phyloP scores from a whole-genome alignment of 2,888 invertebrate genomes.

The Allolobophora icterica region DNA sequence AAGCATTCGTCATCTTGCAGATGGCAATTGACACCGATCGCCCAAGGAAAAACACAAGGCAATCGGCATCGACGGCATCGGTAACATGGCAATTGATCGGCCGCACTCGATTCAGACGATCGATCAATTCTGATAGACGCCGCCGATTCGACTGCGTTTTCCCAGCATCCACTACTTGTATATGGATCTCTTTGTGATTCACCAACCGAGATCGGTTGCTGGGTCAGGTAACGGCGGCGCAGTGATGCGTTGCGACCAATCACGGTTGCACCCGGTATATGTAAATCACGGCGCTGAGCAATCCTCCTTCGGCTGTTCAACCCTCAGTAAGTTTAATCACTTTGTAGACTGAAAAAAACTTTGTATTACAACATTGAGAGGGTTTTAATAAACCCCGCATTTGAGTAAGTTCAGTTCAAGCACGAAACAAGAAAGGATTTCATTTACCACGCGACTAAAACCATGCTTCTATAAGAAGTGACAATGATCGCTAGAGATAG shows the following conservation, averaged over 20 bases:
- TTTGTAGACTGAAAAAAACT: background rate
- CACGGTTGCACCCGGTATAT: background rate
- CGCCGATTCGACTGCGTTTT: background rate
- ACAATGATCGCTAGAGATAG: background rate
- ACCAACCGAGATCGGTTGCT: background rate
- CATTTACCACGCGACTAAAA: background rate
- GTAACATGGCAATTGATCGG: constrained; percentile 7
- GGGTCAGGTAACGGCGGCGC: background rate
- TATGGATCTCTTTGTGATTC: background rate
- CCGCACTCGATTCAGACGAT: background rate
- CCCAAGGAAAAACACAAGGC: background rate
- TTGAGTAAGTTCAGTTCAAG: background rate
- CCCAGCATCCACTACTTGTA: background rate
- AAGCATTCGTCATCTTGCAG: background rate
- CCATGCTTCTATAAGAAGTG: background rate
- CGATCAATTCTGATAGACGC: background rate
- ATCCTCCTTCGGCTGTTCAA: background rate
- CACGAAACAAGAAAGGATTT: background rate
- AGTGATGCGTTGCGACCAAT: background rate
- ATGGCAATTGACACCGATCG: constrained; percentile 2
- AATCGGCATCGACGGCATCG: background rate
- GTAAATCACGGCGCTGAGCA: background rate
- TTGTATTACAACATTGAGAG: background rate
- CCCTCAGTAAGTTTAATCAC: background rate
- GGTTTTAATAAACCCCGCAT: background rate